Percentiles rank a stretch among this genome's conserved stretches.
Conservation (phyloP, 2,797 vertebrate genomes). For the Gadopsis bispinosus region DNA sequence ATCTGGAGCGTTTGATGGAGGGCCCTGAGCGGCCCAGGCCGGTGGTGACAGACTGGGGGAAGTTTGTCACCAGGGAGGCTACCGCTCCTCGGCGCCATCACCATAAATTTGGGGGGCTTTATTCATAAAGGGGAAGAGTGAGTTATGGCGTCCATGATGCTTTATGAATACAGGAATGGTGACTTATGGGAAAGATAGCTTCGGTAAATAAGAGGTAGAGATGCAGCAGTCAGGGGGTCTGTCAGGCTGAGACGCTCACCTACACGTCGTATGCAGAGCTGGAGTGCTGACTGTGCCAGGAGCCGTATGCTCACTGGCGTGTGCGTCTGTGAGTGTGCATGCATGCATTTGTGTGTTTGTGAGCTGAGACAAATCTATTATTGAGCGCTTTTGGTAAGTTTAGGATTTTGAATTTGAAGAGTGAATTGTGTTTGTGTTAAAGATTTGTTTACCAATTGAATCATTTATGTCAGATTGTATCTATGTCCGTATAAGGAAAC, state of each 20-base stretch:
- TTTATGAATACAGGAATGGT: constrained; percentile 98
- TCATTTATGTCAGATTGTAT: not conserved
- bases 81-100: constrained; percentile 93
- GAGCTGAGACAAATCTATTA: constrained; percentile 2
- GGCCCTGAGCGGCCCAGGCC: constrained; percentile 85
- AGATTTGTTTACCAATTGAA: not conserved
- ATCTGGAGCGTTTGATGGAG: constrained; percentile 95
- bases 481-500: not conserved
- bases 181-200: constrained; percentile 93
- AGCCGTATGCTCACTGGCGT: not conserved
- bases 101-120: constrained; percentile 96
- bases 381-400: not conserved
- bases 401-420: not conserved
- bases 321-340: constrained; percentile 3
- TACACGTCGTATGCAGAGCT: constrained; percentile 59
- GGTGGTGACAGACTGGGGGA: constrained; percentile 89
- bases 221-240: constrained; percentile 67
- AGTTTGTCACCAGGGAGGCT: constrained; percentile 95
- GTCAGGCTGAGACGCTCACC: constrained; percentile 81
- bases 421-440: not conserved
- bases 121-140: constrained; percentile 86
- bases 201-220: constrained; percentile 91
- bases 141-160: constrained; percentile 84
- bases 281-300: constrained; percentile 49
- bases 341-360: not conserved